phyloP scores from a whole-genome alignment of 1,140 invertebrate genomes.

The Manduca sexta region DNA sequence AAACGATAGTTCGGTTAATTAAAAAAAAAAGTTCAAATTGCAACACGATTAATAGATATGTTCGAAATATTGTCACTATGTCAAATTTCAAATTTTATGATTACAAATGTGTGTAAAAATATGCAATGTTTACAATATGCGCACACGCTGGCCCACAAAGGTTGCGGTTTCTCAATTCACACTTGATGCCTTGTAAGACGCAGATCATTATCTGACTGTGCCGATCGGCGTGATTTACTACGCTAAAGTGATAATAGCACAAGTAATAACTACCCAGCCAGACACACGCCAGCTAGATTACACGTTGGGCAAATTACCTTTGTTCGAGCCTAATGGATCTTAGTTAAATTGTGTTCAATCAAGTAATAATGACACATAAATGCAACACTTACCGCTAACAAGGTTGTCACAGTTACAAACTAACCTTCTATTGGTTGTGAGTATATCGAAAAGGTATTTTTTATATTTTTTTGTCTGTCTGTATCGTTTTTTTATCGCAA shows the following conservation, averaged over 20 bases:
- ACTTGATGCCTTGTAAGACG: conserved; percentile 33
- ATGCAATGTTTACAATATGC: too few species aligned
- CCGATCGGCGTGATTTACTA: conserved; percentile 48
- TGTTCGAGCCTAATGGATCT: conserved; percentile 21
- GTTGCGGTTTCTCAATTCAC: conserved; percentile 40
- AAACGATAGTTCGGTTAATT: too few species aligned
- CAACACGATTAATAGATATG: too few species aligned
- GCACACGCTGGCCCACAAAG: conserved; percentile 17
- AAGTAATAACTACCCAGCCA: conserved; percentile 28
- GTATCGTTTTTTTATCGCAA: too few species aligned
- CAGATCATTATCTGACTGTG: conserved; percentile 48
- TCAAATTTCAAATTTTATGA: too few species aligned
- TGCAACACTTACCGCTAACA: conserved; percentile 2
- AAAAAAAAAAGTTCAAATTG: too few species aligned
- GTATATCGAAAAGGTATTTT: too few species aligned
- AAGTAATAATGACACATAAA: conserved; percentile 19
- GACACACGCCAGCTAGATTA: conserved; percentile 23
- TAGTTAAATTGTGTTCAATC: conserved; percentile 16
- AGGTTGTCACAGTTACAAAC: conserved; percentile 1
- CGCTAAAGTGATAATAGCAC: conserved; percentile 53
- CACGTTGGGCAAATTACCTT: conserved; percentile 29
- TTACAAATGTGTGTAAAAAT: too few species aligned
- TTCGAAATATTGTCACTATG: too few species aligned
- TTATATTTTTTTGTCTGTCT: too few species aligned
- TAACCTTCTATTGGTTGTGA: too few species aligned